Evolutionary conservation across 2,113 vertebrate species (phyloP).

Genomic region (Oxygymnocypris stewartii): DNA sequence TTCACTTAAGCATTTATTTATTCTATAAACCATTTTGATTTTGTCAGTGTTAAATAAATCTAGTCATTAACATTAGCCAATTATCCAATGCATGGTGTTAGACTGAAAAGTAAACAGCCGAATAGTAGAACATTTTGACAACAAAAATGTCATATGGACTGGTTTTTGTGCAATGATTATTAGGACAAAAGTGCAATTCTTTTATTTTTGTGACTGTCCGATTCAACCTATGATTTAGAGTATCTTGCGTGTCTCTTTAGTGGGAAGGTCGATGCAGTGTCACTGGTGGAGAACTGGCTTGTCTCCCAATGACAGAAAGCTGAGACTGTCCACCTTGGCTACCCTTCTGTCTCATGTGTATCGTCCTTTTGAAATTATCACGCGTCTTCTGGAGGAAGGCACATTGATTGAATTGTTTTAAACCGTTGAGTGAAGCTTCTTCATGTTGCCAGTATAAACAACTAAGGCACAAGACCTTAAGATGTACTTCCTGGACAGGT

Average conservation of each 20-base stretch:
- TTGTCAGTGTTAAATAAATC: not conserved
- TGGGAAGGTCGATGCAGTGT: conserved; percentile 14
- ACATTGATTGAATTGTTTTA: not conserved
- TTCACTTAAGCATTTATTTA: no score
- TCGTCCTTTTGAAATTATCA: not conserved
- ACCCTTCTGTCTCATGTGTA: not conserved
- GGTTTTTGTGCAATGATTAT: not conserved
- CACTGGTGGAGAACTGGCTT: not conserved
- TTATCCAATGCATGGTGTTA: not conserved
- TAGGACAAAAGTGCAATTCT: not conserved
- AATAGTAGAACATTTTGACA: not conserved
- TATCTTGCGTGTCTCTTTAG: not conserved
- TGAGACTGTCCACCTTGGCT: not conserved
- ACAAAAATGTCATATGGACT: not conserved
- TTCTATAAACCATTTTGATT: not conserved
- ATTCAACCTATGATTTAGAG: not conserved
- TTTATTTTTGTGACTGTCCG: not conserved
- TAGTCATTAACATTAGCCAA: not conserved
- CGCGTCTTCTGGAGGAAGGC: not conserved
- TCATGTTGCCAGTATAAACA: conserved; percentile 6
- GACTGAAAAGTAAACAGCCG: not conserved
- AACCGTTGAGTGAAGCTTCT: not conserved
- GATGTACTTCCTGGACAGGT: not conserved
- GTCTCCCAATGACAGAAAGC: not conserved
- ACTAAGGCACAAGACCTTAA: not conserved